phyloP scores from a whole-genome alignment of 2,113 vertebrate genomes.

The Bubalus kerabau region DNA sequence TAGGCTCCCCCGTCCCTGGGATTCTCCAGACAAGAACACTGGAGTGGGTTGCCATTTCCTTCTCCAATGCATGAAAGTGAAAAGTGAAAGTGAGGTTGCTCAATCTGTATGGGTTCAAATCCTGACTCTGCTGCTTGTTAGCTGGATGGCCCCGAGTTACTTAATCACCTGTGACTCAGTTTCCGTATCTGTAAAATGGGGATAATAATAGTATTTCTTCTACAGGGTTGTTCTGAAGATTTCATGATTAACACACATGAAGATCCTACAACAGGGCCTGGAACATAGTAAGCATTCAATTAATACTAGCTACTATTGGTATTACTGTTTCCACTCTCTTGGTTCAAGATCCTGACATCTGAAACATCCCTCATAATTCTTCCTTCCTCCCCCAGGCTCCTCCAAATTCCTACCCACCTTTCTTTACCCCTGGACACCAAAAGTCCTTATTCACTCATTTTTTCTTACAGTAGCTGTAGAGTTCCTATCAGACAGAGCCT shows the following conservation, averaged over 20 bases:
- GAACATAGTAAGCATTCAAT: background rate
- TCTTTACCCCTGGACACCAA: background rate
- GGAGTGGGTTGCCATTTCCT: too few species aligned
- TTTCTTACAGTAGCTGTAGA: background rate
- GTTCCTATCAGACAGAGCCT: background rate
- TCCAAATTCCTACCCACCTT: background rate
- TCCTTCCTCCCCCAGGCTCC: background rate
- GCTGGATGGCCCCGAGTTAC: background rate
- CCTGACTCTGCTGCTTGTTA: background rate
- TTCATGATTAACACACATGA: background rate
- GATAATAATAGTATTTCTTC: background rate
- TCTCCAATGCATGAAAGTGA: too few species aligned
- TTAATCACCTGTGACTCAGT: background rate
- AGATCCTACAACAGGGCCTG: background rate
- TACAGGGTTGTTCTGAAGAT: background rate
- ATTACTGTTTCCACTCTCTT: background rate
- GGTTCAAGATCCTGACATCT: background rate
- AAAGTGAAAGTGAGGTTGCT: too few species aligned
- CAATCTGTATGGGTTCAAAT: background rate
- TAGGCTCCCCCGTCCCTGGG: too few species aligned
- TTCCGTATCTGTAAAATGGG: background rate
- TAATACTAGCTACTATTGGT: background rate
- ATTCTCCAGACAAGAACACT: too few species aligned
- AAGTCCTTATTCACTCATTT: background rate
- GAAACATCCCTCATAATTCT: background rate